Percentiles rank a stretch among this genome's conserved stretches.
These are phyloP conservation scores for Campoletis sonorensis DNA, from an alignment of 1,140 invertebrate species.

Conservation along the genomic window DNA sequence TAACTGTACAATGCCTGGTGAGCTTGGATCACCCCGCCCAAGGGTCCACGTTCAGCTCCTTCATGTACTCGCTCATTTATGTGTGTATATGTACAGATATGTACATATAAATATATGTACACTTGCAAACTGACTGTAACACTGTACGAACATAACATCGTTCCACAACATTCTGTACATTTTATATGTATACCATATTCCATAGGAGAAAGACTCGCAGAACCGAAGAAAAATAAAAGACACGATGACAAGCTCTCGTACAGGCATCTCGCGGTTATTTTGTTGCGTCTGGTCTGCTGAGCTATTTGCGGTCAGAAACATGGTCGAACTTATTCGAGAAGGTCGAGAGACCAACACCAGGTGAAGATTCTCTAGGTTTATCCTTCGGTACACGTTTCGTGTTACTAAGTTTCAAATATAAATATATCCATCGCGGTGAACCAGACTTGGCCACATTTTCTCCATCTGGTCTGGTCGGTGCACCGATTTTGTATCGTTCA, in stretches of 20 bases:
- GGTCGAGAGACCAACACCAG: background rate
- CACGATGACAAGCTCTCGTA: background rate
- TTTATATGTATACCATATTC: background rate
- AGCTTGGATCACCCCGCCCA: slow-evolving; percentile 63
- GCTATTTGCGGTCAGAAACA: background rate
- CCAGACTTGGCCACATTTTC: background rate
- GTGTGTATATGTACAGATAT: background rate
- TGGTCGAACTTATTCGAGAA: background rate
- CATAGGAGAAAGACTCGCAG: background rate
- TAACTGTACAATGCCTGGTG: slow-evolving; percentile 65
- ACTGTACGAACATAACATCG: background rate
- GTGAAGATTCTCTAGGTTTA: background rate
- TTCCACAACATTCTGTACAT: background rate
- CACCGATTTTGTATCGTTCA: too few species aligned
- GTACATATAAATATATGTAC: background rate
- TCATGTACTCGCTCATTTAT: background rate
- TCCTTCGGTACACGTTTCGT: background rate
- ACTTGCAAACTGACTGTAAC: background rate
- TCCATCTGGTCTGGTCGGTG: too few species aligned
- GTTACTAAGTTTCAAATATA: background rate
- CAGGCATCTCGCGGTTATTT: slow-evolving; percentile 10
- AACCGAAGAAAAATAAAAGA: background rate
- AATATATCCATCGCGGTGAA: background rate
- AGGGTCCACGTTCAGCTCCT: slow-evolving; percentile 47
- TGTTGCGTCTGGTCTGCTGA: background rate